Conservation (phyloP, 2,888 invertebrate genomes). For the Amiota communis region DNA sequence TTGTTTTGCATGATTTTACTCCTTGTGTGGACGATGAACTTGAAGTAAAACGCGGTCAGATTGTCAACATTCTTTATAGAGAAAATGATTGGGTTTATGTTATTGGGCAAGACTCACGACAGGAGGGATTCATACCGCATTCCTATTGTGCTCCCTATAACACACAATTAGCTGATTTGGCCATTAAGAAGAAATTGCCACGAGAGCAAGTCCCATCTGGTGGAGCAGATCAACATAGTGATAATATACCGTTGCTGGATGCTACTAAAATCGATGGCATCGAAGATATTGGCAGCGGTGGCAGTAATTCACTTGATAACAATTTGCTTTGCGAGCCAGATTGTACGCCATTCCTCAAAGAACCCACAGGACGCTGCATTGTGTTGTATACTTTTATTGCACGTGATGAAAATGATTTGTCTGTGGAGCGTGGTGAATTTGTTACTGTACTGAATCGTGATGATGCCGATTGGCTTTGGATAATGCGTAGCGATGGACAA, state of each 20-base stretch:
- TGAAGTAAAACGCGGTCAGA: constrained; percentile 90
- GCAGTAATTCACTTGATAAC: constrained; percentile 65
- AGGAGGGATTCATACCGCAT: constrained; percentile 96
- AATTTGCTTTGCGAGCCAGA: constrained; percentile 74
- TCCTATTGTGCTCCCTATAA: constrained; percentile 91
- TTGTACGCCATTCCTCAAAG: constrained; percentile 83
- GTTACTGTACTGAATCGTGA: constrained; percentile 96
- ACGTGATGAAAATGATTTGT: constrained; percentile 93
- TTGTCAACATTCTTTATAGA: constrained; percentile 94
- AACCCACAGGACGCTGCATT: constrained; percentile 91
- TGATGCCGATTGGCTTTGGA: constrained; percentile 98
- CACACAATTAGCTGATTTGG: constrained; percentile 84
- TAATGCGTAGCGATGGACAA: constrained; percentile 91
- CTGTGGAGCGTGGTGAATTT: constrained; percentile 94
- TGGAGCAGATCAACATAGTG: constrained; percentile 53
- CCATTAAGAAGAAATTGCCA: constrained; percentile 90
- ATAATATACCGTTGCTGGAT: constrained; percentile 61
- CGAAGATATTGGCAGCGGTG: constrained; percentile 59
- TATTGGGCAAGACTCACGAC: constrained; percentile 88
- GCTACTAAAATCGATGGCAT: constrained; percentile 62
- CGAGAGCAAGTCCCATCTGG: constrained; percentile 74
- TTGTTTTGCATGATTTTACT: constrained; percentile 93
- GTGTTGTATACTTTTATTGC: constrained; percentile 95
- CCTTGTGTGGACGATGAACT: constrained; percentile 96
- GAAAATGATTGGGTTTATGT: constrained; percentile 99